Conservation (phyloP, 2,113 vertebrate genomes). For the Steatornis caripensis region DNA sequence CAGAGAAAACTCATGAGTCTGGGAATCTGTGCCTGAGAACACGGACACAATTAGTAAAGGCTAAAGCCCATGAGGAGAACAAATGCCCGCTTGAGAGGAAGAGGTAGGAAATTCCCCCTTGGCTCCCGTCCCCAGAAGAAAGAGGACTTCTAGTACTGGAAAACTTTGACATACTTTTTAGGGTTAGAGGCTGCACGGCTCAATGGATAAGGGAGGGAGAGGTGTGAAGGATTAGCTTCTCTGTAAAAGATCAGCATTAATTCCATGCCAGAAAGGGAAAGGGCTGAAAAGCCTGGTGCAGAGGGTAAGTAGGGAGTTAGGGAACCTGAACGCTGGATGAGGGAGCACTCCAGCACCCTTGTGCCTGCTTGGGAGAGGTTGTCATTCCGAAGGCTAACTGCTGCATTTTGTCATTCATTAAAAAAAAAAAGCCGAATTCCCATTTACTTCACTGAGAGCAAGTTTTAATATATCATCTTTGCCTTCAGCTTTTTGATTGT, state of each 20-base stretch:
- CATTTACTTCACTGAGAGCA: not conserved
- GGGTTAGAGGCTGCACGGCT: not conserved
- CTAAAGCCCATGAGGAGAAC: not conserved
- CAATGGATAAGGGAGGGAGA: not conserved
- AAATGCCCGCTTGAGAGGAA: not conserved
- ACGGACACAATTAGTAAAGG: not conserved
- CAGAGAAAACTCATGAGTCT: not conserved
- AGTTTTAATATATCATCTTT: not conserved
- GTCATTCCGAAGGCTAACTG: not conserved
- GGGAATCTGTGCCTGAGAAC: not conserved
- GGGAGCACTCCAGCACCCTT: not conserved
- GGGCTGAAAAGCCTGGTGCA: not conserved
- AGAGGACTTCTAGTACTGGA: not conserved
- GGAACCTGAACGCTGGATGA: not conserved
- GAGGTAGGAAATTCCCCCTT: not conserved
- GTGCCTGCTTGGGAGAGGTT: not conserved
- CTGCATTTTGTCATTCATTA: not conserved
- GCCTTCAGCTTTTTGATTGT: not conserved
- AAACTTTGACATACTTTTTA: not conserved
- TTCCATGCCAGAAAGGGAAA: not conserved
- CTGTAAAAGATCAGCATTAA: not conserved
- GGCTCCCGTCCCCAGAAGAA: not conserved
- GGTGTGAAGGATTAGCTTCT: not conserved
- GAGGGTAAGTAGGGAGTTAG: not conserved
- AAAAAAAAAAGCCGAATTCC: not conserved